A percentile compares a stretch with the other conserved stretches of the same genome.
Evolutionary conservation across 2,888 invertebrate species (phyloP).

Genomic region (Autographa pulchrina): DNA sequence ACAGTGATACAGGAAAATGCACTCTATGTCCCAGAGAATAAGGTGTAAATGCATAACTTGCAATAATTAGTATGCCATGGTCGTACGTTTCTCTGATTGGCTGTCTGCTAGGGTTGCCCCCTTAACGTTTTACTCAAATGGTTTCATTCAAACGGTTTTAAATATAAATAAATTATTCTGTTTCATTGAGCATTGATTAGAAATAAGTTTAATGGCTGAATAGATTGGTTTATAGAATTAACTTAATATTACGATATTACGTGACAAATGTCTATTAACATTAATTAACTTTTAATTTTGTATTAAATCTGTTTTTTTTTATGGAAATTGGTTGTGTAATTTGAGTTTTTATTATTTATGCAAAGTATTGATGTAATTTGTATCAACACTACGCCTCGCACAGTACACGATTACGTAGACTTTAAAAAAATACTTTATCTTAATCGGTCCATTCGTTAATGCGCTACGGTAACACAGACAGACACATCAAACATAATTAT

Average conservation of each 20-base stretch:
- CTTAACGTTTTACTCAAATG: constrained; percentile 80
- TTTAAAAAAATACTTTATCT: too few species aligned
- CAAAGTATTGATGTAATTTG: too few species aligned
- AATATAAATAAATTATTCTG: constrained; percentile 60
- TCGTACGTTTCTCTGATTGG: constrained; percentile 81
- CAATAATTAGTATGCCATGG: constrained; percentile 79
- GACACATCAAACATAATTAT: too few species aligned
- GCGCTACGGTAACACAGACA: too few species aligned
- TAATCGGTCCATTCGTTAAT: too few species aligned
- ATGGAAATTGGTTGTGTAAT: background rate
- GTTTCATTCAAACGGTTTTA: constrained; percentile 72
- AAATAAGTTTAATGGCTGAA: constrained; percentile 22
- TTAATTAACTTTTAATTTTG: constrained; percentile 27
- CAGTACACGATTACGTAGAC: too few species aligned
- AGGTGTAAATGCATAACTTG: constrained; percentile 40
- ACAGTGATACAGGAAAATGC: constrained; percentile 32
- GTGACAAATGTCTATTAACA: constrained; percentile 20
- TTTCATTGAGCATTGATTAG: constrained; percentile 19
- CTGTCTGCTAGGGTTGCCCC: constrained; percentile 72
- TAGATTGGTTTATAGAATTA: constrained; percentile 8
- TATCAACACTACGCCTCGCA: too few species aligned
- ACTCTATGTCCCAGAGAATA: constrained; percentile 35
- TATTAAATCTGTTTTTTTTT: constrained; percentile 38
- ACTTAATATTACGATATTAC: constrained; percentile 3
- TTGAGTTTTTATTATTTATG: background rate